Evolutionary conservation across 2,888 invertebrate genomes (phyloP).

Genomic region (Kryphioiulus occultus): DNA sequence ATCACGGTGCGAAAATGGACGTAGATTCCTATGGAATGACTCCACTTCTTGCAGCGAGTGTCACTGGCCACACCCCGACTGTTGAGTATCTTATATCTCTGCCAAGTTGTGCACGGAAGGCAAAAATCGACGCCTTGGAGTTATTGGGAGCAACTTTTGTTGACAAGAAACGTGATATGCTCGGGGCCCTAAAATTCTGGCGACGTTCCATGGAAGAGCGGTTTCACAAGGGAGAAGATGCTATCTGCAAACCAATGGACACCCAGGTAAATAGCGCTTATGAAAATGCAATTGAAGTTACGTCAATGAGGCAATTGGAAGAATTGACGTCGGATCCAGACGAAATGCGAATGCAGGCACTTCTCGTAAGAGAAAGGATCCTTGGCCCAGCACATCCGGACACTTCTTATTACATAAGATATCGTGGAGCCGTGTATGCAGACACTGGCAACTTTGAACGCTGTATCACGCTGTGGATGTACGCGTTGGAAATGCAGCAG

Average conservation of each 20-base stretch:
- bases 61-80: conserved; percentile 90
- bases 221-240: conserved; percentile 69
- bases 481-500: conserved; percentile 96
- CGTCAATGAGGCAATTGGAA: conserved; percentile 78
- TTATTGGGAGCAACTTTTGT: conserved; percentile 93
- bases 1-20: conserved; percentile 89
- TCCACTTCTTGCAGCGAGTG: conserved; percentile 86
- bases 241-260: conserved; percentile 77
- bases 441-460: conserved; percentile 89
- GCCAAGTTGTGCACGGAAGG: conserved; percentile 74
- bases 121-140: conserved; percentile 86
- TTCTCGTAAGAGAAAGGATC: conserved; percentile 90
- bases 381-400: conserved; percentile 92
- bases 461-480: conserved; percentile 95
- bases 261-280: conserved; percentile 82
- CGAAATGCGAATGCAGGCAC: conserved; percentile 88
- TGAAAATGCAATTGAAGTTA: conserved; percentile 85
- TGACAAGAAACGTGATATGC: conserved; percentile 95
- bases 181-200: conserved; percentile 88
- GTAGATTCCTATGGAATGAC: conserved; percentile 97
- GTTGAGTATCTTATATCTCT: conserved; percentile 87
- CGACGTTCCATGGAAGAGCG: conserved; percentile 86
- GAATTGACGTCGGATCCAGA: conserved; percentile 92
- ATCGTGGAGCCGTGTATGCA: conserved; percentile 91
- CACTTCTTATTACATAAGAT: conserved; percentile 94